Percentiles rank a stretch among this genome's conserved stretches.
These are phyloP conservation scores for Harmothoe impar DNA, from an alignment of 2,888 invertebrate species.

Conservation along the genomic window DNA sequence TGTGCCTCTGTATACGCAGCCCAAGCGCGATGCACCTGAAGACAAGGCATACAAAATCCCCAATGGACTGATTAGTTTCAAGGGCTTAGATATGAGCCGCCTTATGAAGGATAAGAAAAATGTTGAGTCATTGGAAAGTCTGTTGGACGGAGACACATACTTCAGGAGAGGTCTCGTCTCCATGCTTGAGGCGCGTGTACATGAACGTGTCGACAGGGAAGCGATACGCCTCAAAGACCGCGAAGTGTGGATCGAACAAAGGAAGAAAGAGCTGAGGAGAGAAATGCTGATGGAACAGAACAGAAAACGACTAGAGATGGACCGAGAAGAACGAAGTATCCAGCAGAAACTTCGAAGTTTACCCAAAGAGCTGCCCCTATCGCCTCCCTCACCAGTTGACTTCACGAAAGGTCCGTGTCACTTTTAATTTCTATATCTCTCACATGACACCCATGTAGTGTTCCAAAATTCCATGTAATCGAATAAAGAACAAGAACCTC, in stretches of 20 bases:
- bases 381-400: not conserved
- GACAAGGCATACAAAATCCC: not conserved
- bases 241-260: not conserved
- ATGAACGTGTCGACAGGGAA: not conserved
- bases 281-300: not conserved
- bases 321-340: not conserved
- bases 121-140: not conserved
- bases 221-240: not conserved
- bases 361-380: not conserved
- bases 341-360: not conserved
- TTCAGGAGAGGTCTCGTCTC: not conserved
- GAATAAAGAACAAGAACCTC: no score
- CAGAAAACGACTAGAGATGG: not conserved
- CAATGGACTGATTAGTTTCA: conserved; percentile 31
- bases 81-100: conserved; percentile 35
- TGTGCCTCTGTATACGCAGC: conserved; percentile 17
- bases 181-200: not conserved
- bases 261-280: not conserved
- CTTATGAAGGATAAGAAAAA: not conserved
- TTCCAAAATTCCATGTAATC: no score
- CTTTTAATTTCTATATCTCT: no score
- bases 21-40: not conserved
- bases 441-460: no score
- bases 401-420: not conserved
- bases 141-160: not conserved